Conservation (phyloP, 2,888 invertebrate species). For the Rhyacophila evoluta region DNA sequence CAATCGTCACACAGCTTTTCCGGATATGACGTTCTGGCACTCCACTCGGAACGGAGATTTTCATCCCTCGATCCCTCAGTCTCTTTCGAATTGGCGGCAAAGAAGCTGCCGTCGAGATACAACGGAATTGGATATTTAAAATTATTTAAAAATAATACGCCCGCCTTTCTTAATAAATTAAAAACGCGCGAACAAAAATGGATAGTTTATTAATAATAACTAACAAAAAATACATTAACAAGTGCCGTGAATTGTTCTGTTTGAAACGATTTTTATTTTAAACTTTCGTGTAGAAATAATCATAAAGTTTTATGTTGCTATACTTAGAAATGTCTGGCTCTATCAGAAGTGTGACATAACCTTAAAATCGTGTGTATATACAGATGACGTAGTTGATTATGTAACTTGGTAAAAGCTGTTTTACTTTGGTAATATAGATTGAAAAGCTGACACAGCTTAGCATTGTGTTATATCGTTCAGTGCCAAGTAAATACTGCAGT, state of each 20-base stretch:
- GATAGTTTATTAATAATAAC: neutral
- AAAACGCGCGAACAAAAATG: neutral
- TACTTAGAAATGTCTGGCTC: neutral
- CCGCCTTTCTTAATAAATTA: neutral
- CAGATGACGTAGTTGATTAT: neutral
- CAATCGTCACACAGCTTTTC: neutral
- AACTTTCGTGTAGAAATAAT: neutral
- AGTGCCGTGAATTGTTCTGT: neutral
- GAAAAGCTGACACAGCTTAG: neutral
- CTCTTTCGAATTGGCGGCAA: constrained; percentile 19
- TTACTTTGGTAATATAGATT: neutral
- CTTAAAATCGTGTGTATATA: constrained; percentile 19
- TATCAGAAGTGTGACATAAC: constrained; percentile 7
- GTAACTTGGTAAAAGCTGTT: neutral
- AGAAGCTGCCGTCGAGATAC: neutral
- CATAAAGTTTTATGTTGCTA: neutral
- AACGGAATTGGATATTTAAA: neutral
- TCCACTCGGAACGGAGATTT: neutral
- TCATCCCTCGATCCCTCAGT: neutral
- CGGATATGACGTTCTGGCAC: constrained; percentile 12
- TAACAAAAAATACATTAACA: neutral
- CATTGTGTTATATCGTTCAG: neutral
- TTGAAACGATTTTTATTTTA: neutral
- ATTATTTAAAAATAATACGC: neutral
- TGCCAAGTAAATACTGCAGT: neutral